Evolutionary conservation across 2,113 vertebrate genomes (phyloP).

Genomic region (Mobula hypostoma): DNA sequence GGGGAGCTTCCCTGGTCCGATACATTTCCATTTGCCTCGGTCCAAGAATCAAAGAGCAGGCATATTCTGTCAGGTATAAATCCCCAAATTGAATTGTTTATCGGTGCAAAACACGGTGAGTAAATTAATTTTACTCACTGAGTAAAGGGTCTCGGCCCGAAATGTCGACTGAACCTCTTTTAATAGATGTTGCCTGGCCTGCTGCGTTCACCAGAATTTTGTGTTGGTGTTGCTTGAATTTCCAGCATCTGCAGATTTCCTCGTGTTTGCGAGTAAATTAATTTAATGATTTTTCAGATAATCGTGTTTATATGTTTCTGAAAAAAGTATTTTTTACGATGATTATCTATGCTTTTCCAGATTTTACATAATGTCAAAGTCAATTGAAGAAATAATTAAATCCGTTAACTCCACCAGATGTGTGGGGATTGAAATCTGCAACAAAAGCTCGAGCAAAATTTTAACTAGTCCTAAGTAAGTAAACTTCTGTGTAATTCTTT

Average conservation of each 20-base stretch:
- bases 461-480: slow-evolving; percentile 1
- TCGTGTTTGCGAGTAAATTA: neutral
- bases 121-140: neutral
- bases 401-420: neutral
- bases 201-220: too few relatives aligned
- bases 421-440: slow-evolving; percentile 16
- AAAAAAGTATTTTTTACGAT: neutral
- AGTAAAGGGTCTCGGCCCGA: too few relatives aligned
- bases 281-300: neutral
- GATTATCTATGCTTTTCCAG: neutral
- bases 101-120: neutral
- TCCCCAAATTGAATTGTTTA: neutral
- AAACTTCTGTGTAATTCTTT: neutral
- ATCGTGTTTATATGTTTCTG: neutral
- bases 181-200: too few relatives aligned
- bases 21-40: neutral
- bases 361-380: neutral
- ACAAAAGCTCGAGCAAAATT: neutral
- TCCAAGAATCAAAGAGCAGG: neutral
- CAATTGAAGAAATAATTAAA: neutral
- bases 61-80: neutral
- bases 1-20: neutral
- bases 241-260: too few relatives aligned
- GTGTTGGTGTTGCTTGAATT: too few relatives aligned
- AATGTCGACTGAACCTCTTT: too few relatives aligned